A percentile compares a stretch with the other conserved stretches of the same genome.
phyloP scores from a whole-genome alignment of 37 sponge, comb jelly and placozoan species.

The Hexactinellida sp. region DNA sequence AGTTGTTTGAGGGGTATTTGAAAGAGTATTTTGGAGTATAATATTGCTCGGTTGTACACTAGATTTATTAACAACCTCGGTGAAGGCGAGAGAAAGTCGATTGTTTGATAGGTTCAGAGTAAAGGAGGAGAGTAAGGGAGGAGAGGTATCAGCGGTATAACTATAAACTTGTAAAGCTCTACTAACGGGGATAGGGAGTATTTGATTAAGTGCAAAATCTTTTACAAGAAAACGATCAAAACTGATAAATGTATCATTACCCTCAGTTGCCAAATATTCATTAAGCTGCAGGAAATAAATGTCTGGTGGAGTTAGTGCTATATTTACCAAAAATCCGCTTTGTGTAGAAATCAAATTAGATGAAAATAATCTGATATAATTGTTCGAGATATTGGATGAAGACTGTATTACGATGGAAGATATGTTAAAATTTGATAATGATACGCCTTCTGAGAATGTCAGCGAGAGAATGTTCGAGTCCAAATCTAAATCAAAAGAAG shows the following conservation, averaged over 20 bases:
- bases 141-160: conserved; percentile 43
- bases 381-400: not conserved
- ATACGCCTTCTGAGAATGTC: conserved; percentile 65
- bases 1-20: not conserved
- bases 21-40: not conserved
- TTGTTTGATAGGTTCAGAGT: conserved; percentile 32
- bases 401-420: conserved; percentile 24
- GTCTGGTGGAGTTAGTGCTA: not conserved
- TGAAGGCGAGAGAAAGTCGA: not conserved
- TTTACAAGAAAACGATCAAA: conserved; percentile 45
- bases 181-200: not conserved
- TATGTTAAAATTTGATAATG: not conserved
- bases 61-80: not conserved
- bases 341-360: not conserved
- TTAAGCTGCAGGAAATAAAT: not conserved
- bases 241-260: conserved; percentile 48
- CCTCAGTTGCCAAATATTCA: conserved; percentile 34
- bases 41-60: not conserved
- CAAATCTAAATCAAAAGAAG: conserved; percentile 40
- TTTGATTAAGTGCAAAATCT: conserved; percentile 32
- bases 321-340: not conserved
- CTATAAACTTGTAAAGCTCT: conserved; percentile 19
- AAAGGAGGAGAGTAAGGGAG: conserved; percentile 31
- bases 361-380: not conserved
- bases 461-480: conserved; percentile 33